phyloP scores from a whole-genome alignment of 1,140 invertebrate species.

The Agrilus planipennis region DNA sequence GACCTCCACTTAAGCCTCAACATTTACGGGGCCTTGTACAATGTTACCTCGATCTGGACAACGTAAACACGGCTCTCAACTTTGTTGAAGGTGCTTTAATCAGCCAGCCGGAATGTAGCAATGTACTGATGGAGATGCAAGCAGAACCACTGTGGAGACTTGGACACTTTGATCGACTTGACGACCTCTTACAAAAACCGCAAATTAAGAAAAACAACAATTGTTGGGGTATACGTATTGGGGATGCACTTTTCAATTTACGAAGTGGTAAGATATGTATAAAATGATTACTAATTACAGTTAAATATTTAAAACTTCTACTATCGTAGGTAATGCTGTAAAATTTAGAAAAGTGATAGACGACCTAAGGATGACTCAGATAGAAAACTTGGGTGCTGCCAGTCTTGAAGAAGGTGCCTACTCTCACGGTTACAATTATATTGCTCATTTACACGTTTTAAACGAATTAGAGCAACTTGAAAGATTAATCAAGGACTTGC shows the following conservation, averaged over 20 bases:
- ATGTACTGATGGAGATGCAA: slow-evolving; percentile 48
- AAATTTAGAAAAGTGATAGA: slow-evolving; percentile 36
- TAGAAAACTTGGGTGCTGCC: slow-evolving; percentile 49
- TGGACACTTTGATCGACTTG: slow-evolving; percentile 65
- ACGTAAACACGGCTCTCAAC: slow-evolving; percentile 61
- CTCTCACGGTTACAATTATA: slow-evolving; percentile 65
- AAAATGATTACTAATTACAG: not conserved
- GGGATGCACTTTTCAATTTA: slow-evolving; percentile 45
- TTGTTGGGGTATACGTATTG: slow-evolving; percentile 53
- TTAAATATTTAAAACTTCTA: not conserved
- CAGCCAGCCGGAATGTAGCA: slow-evolving; percentile 34
- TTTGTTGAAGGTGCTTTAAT: slow-evolving; percentile 46
- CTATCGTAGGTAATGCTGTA: slow-evolving; percentile 19
- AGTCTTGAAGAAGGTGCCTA: slow-evolving; percentile 56
- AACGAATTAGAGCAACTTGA: slow-evolving; percentile 46
- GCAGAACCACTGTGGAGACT: slow-evolving; percentile 84
- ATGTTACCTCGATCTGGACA: slow-evolving; percentile 62
- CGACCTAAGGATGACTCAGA: slow-evolving; percentile 42
- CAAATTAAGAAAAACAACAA: slow-evolving; percentile 35
- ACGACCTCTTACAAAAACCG: slow-evolving; percentile 44
- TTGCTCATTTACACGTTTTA: slow-evolving; percentile 59
- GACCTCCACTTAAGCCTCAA: slow-evolving; percentile 42
- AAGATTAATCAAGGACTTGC: slow-evolving; percentile 33
- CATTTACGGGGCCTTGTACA: slow-evolving; percentile 56
- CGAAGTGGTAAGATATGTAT: slow-evolving; percentile 26